A percentile compares a stretch with the other conserved stretches of the same genome.
These are phyloP conservation scores for Moxostoma hubbsi DNA, from an alignment of 2,797 vertebrate species.

Conservation along the genomic window DNA sequence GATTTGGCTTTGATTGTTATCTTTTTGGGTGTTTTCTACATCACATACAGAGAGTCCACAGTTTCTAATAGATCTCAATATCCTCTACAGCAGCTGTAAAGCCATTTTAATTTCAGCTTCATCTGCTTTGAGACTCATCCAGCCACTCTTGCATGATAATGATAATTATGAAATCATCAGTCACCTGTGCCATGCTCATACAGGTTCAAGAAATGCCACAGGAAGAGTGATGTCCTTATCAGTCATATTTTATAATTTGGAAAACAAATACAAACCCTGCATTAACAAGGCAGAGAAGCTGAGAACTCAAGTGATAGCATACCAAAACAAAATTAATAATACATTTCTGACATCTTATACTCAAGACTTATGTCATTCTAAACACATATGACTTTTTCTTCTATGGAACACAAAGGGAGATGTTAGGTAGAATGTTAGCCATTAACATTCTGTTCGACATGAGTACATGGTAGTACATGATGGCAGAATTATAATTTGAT, in stretches of 20 bases:
- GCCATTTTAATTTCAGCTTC: slow-evolving; percentile 26
- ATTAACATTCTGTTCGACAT: too few relatives aligned
- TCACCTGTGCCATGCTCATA: neutral
- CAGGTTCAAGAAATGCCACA: slow-evolving; percentile 29
- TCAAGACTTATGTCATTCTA: too few relatives aligned
- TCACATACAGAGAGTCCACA: neutral
- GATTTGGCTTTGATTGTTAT: slow-evolving; percentile 11
- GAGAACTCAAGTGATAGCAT: neutral
- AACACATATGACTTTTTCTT: too few relatives aligned
- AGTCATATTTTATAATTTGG: neutral
- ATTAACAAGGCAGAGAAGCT: neutral
- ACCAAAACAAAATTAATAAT: too few relatives aligned
- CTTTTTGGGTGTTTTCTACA: slow-evolving; percentile 8
- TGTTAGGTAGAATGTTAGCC: too few relatives aligned
- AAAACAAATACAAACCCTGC: slow-evolving; percentile 7
- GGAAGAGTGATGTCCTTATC: slow-evolving; percentile 22
- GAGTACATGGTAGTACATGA: too few relatives aligned
- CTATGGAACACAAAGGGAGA: too few relatives aligned
- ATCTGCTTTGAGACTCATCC: neutral
- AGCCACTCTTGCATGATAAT: neutral
- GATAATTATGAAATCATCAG: slow-evolving; percentile 49
- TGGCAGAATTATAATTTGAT: too few relatives aligned
- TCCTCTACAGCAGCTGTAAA: slow-evolving; percentile 11
- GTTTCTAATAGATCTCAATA: slow-evolving; percentile 29
- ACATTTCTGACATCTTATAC: too few relatives aligned